Evolutionary conservation across 2,113 vertebrate genomes (phyloP), one percentile per base, ranked within the genome.

Genomic region (Eleginops maclovinus): DNA sequence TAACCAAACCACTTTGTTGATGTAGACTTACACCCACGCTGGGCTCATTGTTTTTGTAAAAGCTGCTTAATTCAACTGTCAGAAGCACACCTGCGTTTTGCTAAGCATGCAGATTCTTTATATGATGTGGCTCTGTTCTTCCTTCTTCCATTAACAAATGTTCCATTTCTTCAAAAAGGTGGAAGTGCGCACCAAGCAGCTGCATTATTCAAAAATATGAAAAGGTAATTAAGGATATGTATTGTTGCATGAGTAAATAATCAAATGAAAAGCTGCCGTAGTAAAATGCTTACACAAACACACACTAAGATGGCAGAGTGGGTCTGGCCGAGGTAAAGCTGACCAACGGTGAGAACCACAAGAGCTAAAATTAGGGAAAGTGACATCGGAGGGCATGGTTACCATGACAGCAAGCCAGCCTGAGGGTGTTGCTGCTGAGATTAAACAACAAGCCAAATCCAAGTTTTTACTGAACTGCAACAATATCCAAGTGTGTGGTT

Each of bases 281-380:
- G 68, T 64, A 60, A 58, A 63, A n/a, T 7, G 1, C 49, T n/a
- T 49, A 2, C 55, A 58, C 26, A 9, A 16, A 12, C 54, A 61
- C 47, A 0, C 2, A 22, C 50, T 9, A 13, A 36, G 44, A 49
- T 16, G 50, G 63, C 49, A 68, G 47, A 68, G 61, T 21, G n/a
- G 49, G 47, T 79, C 59, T 47, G 72, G 74, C 59, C 4, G 58
- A 84, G 75, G 64, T 66, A 53, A 67, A 72, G 66, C 73, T 47
- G 81, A 71, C 79, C 58, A 44, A 76, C 65, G 67, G 54, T 81
- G 74, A 86, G 77, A 90, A 79, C 76, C 84, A 68, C 69, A 55
- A 36, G 70, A 86, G 87, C 87, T 92, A 92, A 92, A 91, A 89
- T 90, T 92, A 90, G 86, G 62, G 11, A 77, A 90, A 77, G 70